Evolutionary conservation across 2,113 vertebrate species (phyloP), one percentile per base, ranked within the genome.

Genomic region (Tylochromis polylepis): DNA sequence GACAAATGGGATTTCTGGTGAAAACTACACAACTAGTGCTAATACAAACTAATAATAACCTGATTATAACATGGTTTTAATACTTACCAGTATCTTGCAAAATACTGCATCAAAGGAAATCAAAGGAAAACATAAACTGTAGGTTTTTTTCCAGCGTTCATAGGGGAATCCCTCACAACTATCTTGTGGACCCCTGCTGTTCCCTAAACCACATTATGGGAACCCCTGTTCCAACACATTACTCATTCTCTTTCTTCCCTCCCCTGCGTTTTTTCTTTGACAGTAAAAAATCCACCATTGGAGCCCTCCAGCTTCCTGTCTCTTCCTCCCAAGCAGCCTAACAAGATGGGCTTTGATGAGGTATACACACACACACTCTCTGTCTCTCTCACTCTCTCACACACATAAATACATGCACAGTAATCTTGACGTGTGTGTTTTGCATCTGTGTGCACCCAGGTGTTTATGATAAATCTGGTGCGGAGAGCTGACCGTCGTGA

Each of bases 301-400:
- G 96, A 97, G 90, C 96, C 95, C 8, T 98, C 98, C 2, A 91
- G 43, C 2, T 95, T 96, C 87, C 79, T 98, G 43, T 94, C 97
- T 1, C 84, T 95, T 43, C 91, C 95, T 72, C 90, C 91, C 8
- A 97, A 97, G 90, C 92, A 86, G 2, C 92, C 95, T 0, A 96
- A 97, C 93, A 98, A 98, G 95, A 97, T 98, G 95, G 97, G 97
- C 81, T 97, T 98, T 22, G 97, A 98, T 18, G 98, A 98, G 97
- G 98, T 98, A 93, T 16, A 80, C 24, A 56, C 85, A 55, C 49
- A 11, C 77, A 53, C 78, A 80, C 81, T 8, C 34, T 36, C 59
- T 6, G 56, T 41, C 46, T 22, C 20, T 11, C 59, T 36, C 59
- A 31, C 20, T 41, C 12, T 51, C 24, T 75, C 70, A 31, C 46